Evolutionary conservation across 1,140 invertebrate species (phyloP), one percentile per base, ranked within the genome.

Genomic region (Aphelenchoides besseyi): DNA sequence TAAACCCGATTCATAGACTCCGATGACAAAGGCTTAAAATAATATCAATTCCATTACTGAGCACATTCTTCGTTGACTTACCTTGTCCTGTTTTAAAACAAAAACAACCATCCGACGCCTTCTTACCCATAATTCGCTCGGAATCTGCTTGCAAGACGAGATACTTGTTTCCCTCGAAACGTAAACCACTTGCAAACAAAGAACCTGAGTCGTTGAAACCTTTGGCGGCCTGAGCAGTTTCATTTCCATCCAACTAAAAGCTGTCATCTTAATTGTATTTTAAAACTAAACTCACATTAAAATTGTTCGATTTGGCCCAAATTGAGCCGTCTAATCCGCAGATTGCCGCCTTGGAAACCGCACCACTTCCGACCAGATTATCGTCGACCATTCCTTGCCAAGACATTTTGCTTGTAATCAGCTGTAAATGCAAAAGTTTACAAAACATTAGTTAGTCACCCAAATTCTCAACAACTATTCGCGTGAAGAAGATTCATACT

Each of bases 271-370:
- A 28, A 64, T 48, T 2, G 48, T 26, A 8, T 75, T 35, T 16
- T 66, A 29, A 29, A 57, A 41, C 57, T 68, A 32, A 18, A 68
- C 52, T 9, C 41, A 80, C 76, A 30, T 82, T 82, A 54, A 83
- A 83, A 69, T 83, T 85, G 32, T 79, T 80, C 29, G 82, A 84
- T 74, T 84, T 83, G 12, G 52, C 82, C 82, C 82, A 83, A 26
- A 83, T 70, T 29, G 81, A 75, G 18, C 82, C 82, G 36, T 83
- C 82, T 8, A 82, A 69, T 12, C 82, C 82, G 62, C 66, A 71
- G 66, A 83, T 83, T 9, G 82, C 82, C 8, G 83, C 82, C 55
- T 83, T 83, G 29, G 81, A 82, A 0, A 83, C 82, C 57, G 74
- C 72, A 1, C 83, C 83, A 54, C 82, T 81, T 9, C 79, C 82